A percentile compares a stretch with the other conserved stretches of the same genome.
phyloP scores from a whole-genome alignment of 2,113 vertebrate species.

The Misgurnus anguillicaudatus region DNA sequence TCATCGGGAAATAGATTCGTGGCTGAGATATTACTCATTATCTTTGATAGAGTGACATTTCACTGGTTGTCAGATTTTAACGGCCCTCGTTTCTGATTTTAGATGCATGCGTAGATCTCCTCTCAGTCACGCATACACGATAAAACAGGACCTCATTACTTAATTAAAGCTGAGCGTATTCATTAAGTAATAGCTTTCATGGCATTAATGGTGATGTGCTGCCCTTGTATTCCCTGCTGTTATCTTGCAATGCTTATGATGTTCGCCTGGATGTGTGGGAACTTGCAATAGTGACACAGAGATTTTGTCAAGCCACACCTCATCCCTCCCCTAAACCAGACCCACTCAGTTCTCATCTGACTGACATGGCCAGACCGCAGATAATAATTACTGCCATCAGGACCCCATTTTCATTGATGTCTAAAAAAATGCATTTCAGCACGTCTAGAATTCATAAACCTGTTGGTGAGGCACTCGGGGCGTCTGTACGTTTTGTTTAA shows the following conservation, averaged over 20 bases:
- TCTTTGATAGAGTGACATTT: slow-evolving; percentile 51
- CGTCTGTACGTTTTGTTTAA: slow-evolving; percentile 46
- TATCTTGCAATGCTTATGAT: slow-evolving; percentile 27
- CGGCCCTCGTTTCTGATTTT: slow-evolving; percentile 34
- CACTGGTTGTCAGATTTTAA: slow-evolving; percentile 43
- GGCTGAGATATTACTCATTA: slow-evolving; percentile 55
- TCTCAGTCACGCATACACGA: slow-evolving; percentile 8
- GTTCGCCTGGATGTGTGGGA: slow-evolving; percentile 19
- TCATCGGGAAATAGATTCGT: slow-evolving; percentile 53
- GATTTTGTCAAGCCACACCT: background rate
- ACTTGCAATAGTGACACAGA: slow-evolving; percentile 16
- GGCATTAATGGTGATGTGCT: slow-evolving; percentile 38
- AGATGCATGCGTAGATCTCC: slow-evolving; percentile 33
- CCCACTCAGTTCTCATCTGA: background rate
- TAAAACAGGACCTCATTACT: slow-evolving; percentile 44
- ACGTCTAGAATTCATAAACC: slow-evolving; percentile 48
- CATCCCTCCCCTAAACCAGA: background rate
- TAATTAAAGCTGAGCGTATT: slow-evolving; percentile 48
- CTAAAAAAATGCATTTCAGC: slow-evolving; percentile 40
- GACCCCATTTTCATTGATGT: slow-evolving; percentile 32
- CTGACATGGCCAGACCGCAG: background rate
- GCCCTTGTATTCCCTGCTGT: slow-evolving; percentile 16
- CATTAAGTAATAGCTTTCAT: slow-evolving; percentile 45
- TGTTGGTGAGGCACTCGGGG: slow-evolving; percentile 36
- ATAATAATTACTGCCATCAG: slow-evolving; percentile 48